These are phyloP conservation scores for Daphoenositta chrysoptera DNA, from an alignment of 2,113 vertebrate species.

Conservation along the genomic window DNA sequence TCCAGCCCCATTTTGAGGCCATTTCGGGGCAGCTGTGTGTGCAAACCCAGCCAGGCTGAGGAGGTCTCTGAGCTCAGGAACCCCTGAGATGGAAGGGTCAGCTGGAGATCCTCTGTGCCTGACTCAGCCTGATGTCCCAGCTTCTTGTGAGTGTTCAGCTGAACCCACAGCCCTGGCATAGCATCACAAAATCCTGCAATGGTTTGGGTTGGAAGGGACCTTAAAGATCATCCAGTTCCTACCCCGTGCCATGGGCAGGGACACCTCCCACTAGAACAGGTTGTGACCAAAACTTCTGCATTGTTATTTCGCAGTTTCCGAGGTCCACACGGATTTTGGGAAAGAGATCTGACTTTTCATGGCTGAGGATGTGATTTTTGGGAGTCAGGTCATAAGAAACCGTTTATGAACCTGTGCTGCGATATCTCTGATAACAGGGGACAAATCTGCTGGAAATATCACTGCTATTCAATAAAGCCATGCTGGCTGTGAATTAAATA, in stretches of 20 bases:
- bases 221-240: not conserved
- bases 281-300: not conserved
- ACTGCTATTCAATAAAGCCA: not conserved
- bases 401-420: not conserved
- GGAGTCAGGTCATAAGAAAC: not conserved
- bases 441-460: not conserved
- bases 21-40: accelerated
- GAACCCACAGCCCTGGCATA: not conserved
- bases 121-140: not conserved
- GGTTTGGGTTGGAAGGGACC: not conserved
- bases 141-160: accelerated
- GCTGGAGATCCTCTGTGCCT: not conserved
- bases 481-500: not conserved
- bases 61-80: not conserved
- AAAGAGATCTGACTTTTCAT: not conserved
- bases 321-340: not conserved
- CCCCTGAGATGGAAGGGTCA: not conserved
- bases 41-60: not conserved
- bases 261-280: not conserved
- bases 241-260: accelerated
- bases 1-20: not conserved
- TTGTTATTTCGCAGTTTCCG: not conserved
- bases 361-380: not conserved
- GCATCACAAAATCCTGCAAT: not conserved
- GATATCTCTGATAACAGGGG: not conserved